These are phyloP conservation scores for Aelia acuminata DNA, from an alignment of 2,888 invertebrate species.

Conservation along the genomic window DNA sequence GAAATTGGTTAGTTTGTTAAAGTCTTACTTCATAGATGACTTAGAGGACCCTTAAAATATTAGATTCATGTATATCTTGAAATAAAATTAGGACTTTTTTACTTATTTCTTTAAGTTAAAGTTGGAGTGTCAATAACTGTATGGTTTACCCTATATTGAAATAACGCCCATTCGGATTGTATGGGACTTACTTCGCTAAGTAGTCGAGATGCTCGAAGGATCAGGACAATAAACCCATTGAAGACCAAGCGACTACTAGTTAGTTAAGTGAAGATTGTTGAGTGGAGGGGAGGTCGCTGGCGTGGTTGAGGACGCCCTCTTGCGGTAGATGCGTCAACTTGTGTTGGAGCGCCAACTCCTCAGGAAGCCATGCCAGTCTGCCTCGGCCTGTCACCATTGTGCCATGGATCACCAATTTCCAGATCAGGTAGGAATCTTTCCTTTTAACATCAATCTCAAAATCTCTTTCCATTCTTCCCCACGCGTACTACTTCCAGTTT, in stretches of 20 bases:
- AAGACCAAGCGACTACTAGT: too few relatives aligned
- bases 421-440: conserved; percentile 3
- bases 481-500: too few relatives aligned
- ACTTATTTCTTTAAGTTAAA: too few relatives aligned
- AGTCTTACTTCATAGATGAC: too few relatives aligned
- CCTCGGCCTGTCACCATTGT: not conserved
- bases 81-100: too few relatives aligned
- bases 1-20: too few relatives aligned
- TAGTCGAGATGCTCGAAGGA: not conserved
- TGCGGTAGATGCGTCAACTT: not conserved
- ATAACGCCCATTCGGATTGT: not conserved
- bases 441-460: not conserved
- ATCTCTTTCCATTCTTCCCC: not conserved
- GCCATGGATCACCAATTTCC: conserved; percentile 31
- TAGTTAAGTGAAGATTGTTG: not conserved
- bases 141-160: not conserved
- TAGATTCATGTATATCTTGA: too few relatives aligned
- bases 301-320: not conserved
- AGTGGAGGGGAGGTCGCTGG: not conserved
- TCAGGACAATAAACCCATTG: not conserved
- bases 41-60: too few relatives aligned
- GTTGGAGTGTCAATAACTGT: too few relatives aligned
- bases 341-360: not conserved
- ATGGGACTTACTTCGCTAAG: not conserved
- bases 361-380: conserved; percentile 20